phyloP scores from a whole-genome alignment of 2,797 vertebrate genomes.

The Sternarchorhynchus goeldii region DNA sequence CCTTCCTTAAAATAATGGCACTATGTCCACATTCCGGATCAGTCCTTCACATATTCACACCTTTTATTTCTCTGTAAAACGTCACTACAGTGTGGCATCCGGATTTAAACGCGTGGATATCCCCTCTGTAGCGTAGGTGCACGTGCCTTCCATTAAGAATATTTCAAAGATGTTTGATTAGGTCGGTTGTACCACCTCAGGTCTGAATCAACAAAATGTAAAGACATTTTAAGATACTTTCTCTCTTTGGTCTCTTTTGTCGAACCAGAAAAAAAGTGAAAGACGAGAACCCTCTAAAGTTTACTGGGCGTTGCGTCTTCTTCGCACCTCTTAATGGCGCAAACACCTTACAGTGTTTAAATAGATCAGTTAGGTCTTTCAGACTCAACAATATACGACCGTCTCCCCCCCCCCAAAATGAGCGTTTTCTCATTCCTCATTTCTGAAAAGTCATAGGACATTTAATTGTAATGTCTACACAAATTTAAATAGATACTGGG shows the following conservation, averaged over 20 bases:
- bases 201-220: constrained; percentile 40
- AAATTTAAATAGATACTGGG: too few species aligned
- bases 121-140: neutral
- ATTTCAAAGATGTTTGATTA: constrained; percentile 34
- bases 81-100: too few species aligned
- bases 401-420: too few species aligned
- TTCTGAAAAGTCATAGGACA: too few species aligned
- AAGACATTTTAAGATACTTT: constrained; percentile 36
- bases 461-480: too few species aligned
- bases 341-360: constrained; percentile 66
- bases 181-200: constrained; percentile 31
- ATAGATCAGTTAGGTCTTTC: constrained; percentile 54
- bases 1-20: too few species aligned
- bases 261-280: constrained; percentile 64
- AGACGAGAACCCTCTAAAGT: constrained; percentile 74
- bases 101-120: too few species aligned
- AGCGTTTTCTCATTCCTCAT: too few species aligned
- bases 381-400: constrained; percentile 43
- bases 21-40: too few species aligned
- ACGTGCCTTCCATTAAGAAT: constrained; percentile 36
- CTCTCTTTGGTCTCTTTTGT: constrained; percentile 62
- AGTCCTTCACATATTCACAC: too few species aligned
- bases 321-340: constrained; percentile 62
- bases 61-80: too few species aligned
- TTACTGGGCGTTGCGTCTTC: constrained; percentile 68